These are phyloP conservation scores for Pseudochirops corinnae DNA, from an alignment of 2,797 vertebrate genomes.

Conservation along the genomic window DNA sequence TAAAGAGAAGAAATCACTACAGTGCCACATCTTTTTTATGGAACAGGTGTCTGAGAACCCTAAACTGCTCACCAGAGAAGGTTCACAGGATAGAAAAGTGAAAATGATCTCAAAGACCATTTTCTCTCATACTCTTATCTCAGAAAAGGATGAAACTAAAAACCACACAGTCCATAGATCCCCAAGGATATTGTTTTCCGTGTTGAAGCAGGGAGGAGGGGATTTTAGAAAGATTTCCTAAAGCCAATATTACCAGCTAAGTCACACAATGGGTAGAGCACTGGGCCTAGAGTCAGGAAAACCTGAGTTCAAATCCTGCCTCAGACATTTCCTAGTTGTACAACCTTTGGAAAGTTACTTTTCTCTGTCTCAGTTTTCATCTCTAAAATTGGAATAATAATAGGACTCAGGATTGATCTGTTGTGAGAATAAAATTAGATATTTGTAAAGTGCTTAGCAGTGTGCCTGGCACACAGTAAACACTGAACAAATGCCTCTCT, in stretches of 20 bases:
- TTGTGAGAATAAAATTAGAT: neutral
- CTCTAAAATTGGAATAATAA: neutral
- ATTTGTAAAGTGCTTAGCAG: neutral
- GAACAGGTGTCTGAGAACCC: neutral
- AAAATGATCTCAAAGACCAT: neutral
- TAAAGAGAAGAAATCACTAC: neutral
- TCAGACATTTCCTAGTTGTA: neutral
- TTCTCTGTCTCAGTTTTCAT: neutral
- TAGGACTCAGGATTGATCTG: neutral
- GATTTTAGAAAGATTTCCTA: neutral
- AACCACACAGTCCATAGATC: neutral
- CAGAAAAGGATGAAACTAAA: neutral
- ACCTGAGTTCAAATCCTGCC: neutral
- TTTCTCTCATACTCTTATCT: neutral
- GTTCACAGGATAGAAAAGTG: neutral
- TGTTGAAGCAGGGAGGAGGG: neutral
- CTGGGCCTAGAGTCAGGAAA: neutral
- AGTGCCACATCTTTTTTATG: neutral
- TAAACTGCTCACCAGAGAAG: neutral
- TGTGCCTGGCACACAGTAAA: conserved; percentile 2
- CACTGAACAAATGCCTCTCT: conserved; percentile 30
- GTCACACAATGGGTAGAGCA: neutral
- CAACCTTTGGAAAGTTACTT: neutral
- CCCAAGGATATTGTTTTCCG: neutral
- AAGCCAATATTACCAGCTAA: neutral